Conservation (phyloP, 2,888 invertebrate genomes). For the Notodonta dromedarius region DNA sequence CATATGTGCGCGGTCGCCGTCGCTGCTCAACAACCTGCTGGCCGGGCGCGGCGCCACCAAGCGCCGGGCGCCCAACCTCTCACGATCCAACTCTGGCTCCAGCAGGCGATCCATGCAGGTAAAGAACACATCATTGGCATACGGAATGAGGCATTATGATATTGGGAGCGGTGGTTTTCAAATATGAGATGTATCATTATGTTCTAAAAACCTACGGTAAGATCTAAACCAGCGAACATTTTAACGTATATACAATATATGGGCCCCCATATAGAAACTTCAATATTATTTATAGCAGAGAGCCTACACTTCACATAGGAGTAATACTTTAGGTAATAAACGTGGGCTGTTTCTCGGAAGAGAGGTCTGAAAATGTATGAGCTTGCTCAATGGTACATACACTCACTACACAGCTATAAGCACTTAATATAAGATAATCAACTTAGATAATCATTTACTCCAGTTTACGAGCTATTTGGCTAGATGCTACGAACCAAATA, state of each 20-base stretch:
- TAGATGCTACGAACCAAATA: constrained; percentile 2
- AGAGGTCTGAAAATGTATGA: constrained; percentile 24
- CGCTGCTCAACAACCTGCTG: constrained; percentile 94
- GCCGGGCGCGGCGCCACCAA: constrained; percentile 96
- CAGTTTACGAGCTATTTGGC: constrained; percentile 7
- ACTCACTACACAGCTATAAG: not conserved
- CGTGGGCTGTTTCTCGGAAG: constrained; percentile 24
- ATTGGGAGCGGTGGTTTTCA: too few species aligned
- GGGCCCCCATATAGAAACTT: too few species aligned
- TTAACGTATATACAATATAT: not conserved
- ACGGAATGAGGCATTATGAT: too few species aligned
- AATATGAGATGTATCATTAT: too few species aligned
- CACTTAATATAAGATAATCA: constrained; percentile 22
- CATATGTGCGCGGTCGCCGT: constrained; percentile 98
- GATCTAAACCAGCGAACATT: not conserved
- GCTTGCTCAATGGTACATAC: constrained; percentile 18
- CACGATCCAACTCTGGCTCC: constrained; percentile 94
- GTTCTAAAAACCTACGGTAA: too few species aligned
- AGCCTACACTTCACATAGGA: not conserved
- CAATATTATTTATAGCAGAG: too few species aligned
- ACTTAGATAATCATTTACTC: constrained; percentile 24
- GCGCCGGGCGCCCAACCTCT: constrained; percentile 94
- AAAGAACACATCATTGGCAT: constrained; percentile 11
- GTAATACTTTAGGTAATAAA: constrained; percentile 14
- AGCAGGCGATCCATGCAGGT: constrained; percentile 94